These are phyloP conservation scores for Perodicticus potto DNA, from an alignment of 2,797 vertebrate species.

Conservation along the genomic window DNA sequence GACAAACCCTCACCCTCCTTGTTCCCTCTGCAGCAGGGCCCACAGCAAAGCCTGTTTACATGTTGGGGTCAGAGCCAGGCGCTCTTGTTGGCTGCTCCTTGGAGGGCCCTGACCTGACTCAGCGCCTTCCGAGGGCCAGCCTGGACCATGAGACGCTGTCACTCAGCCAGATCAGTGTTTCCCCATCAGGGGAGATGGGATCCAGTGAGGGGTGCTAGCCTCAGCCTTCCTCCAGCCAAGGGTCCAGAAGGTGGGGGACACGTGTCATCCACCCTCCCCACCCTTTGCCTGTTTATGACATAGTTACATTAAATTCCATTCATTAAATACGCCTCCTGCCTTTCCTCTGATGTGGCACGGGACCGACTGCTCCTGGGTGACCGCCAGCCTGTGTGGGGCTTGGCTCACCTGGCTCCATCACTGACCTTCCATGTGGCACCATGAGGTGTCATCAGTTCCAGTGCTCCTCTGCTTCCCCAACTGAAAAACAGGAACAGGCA, in stretches of 20 bases:
- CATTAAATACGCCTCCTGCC: background rate
- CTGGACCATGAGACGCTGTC: background rate
- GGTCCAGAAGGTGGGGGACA: background rate
- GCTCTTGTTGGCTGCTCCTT: background rate
- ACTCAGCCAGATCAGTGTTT: constrained; percentile 62
- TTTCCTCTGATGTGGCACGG: rapidly evolving
- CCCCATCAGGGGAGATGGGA: background rate
- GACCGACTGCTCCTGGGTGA: background rate
- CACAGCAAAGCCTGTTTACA: background rate
- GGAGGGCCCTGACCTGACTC: background rate
- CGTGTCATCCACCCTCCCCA: background rate
- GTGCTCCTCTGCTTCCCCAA: rapidly evolving
- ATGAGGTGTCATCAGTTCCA: background rate
- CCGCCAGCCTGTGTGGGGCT: background rate
- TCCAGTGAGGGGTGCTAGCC: rapidly evolving
- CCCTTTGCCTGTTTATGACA: background rate
- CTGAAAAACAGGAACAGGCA: background rate
- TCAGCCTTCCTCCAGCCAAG: background rate
- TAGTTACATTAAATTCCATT: constrained; percentile 62
- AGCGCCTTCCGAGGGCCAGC: background rate
- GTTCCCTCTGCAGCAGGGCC: background rate
- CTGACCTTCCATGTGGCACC: background rate
- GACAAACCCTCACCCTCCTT: background rate
- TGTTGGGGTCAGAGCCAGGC: rapidly evolving
- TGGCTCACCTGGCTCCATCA: background rate